These are phyloP conservation scores for Cinclus cinclus DNA, from an alignment of 2,113 vertebrate genomes.

Conservation along the genomic window DNA sequence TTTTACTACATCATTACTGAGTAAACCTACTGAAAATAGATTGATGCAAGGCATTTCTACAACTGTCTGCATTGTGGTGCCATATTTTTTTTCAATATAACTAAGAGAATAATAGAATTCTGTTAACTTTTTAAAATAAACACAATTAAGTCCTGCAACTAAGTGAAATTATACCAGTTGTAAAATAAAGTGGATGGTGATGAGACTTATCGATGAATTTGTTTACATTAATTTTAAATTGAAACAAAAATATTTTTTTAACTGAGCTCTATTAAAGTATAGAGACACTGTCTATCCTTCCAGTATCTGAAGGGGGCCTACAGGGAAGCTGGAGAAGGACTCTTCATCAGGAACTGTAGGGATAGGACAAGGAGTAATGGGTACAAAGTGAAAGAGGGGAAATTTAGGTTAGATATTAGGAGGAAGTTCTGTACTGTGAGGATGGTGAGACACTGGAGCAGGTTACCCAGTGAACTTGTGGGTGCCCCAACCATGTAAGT, in stretches of 20 bases:
- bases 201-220: background rate
- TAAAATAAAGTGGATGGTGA: background rate
- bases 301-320: background rate
- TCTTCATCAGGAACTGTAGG: background rate
- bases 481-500: background rate
- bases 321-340: background rate
- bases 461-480: background rate
- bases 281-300: background rate
- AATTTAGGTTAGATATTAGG: background rate
- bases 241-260: background rate
- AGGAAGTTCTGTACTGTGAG: background rate
- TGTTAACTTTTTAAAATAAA: background rate
- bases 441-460: background rate
- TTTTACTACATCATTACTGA: background rate
- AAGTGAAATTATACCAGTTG: background rate
- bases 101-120: background rate
- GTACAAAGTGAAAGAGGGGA: background rate
- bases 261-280: background rate
- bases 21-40: background rate
- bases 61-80: background rate
- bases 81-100: background rate
- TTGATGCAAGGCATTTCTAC: background rate
- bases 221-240: background rate
- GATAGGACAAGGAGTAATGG: background rate
- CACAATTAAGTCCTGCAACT: background rate